A percentile compares a stretch with the other conserved stretches of the same genome.
These are phyloP conservation scores for Ailuropoda melanoleuca DNA, from an alignment of 2,113 vertebrate genomes.

Conservation along the genomic window DNA sequence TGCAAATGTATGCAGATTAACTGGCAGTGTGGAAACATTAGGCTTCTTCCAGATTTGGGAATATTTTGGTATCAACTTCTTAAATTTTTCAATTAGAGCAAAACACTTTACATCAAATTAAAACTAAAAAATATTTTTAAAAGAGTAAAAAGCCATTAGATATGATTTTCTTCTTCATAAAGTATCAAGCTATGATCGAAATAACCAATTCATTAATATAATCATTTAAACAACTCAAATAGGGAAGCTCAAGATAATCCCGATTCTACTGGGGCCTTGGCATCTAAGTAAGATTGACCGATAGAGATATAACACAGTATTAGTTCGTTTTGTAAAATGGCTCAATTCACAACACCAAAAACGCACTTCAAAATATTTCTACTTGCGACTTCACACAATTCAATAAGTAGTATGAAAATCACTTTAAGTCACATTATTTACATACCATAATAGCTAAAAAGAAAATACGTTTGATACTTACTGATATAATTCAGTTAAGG, in stretches of 20 bases:
- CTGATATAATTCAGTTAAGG: constrained; percentile 89
- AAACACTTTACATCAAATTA: constrained; percentile 21
- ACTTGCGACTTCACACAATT: constrained; percentile 24
- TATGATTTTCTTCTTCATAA: constrained; percentile 16
- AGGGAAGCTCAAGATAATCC: not conserved
- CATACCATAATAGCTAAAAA: constrained; percentile 17
- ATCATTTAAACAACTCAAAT: constrained; percentile 11
- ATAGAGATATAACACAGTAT: not conserved
- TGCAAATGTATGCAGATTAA: not conserved
- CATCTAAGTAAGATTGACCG: not conserved
- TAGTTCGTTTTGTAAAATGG: not conserved
- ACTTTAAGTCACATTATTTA: constrained; percentile 37
- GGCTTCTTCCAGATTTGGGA: not conserved
- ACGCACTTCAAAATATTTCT: not conserved
- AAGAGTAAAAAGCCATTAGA: not conserved
- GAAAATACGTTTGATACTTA: constrained; percentile 82
- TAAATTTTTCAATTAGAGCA: not conserved
- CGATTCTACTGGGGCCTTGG: not conserved
- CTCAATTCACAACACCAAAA: not conserved
- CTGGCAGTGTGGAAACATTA: not conserved
- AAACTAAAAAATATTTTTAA: not conserved
- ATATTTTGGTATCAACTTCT: constrained; percentile 8
- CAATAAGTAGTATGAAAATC: not conserved
- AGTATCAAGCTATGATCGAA: not conserved
- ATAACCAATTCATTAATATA: not conserved